These are phyloP conservation scores for Cheilosia urbana DNA, from an alignment of 2,888 invertebrate genomes.

Conservation along the genomic window DNA sequence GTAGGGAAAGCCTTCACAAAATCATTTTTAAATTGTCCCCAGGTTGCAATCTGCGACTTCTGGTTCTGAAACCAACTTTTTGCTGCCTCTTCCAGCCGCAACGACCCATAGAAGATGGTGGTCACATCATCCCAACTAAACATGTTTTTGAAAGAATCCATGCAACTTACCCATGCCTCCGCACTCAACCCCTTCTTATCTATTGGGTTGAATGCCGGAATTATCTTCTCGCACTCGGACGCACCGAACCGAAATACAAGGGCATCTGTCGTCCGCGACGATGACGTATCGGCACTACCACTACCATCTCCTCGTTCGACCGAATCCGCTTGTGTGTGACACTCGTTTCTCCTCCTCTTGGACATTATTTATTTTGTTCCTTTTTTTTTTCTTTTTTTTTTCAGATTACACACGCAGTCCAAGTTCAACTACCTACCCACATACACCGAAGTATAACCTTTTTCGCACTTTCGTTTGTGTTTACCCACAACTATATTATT, in stretches of 20 bases:
- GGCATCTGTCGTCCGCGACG: too few species aligned
- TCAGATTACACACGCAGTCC: too few species aligned
- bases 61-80: background rate
- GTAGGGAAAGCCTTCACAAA: background rate
- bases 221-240: background rate
- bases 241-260: too few species aligned
- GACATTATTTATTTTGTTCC: too few species aligned
- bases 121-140: too few species aligned
- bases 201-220: background rate
- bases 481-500: too few species aligned
- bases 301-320: background rate
- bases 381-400: too few species aligned
- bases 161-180: background rate
- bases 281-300: background rate
- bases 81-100: too few species aligned
- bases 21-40: background rate
- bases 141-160: background rate
- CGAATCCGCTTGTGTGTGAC: background rate
- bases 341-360: background rate
- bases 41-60: background rate
- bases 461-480: too few species aligned
- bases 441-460: too few species aligned
- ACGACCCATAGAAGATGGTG: too few species aligned
- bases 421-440: too few species aligned
- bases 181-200: background rate